These are phyloP conservation scores for Eulemur coronatus DNA, from an alignment of 2,797 vertebrate genomes.

Conservation along the genomic window DNA sequence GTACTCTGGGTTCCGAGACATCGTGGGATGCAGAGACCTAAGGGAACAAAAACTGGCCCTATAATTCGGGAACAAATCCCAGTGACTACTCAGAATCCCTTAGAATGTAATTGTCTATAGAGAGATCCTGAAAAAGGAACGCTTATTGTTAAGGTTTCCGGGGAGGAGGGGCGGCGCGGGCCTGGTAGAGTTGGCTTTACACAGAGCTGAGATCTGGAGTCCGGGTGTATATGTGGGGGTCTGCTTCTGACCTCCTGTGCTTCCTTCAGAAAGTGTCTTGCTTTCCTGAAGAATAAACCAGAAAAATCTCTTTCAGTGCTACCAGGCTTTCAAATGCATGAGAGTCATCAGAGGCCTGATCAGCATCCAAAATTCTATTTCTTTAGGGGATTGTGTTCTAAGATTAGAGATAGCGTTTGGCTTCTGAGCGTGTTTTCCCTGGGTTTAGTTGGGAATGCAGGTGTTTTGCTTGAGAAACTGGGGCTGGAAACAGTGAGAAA, in stretches of 20 bases:
- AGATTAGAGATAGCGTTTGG: conserved; percentile 35
- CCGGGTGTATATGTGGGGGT: background rate
- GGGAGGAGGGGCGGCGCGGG: background rate
- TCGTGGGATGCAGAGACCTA: background rate
- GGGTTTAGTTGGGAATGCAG: conserved; percentile 3
- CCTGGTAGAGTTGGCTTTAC: background rate
- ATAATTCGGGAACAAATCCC: background rate
- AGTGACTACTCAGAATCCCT: background rate
- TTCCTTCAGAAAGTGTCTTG: background rate
- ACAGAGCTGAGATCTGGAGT: background rate
- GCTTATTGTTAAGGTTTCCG: background rate
- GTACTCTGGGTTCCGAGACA: background rate
- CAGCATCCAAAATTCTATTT: conserved; percentile 16
- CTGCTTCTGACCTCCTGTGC: background rate
- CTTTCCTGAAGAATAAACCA: conserved; percentile 19
- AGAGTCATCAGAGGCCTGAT: background rate
- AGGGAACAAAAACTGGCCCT: background rate
- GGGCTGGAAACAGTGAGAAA: conserved; percentile 14
- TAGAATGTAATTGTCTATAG: background rate
- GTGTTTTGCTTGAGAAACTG: conserved; percentile 39
- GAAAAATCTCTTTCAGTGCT: background rate
- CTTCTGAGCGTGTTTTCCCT: background rate
- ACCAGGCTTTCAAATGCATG: conserved; percentile 23
- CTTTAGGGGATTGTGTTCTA: conserved; percentile 13
- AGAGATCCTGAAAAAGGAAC: background rate